Base-by-base conservation (phyloP, 2,888 invertebrate species). In the Volucella inanis region DNA sequence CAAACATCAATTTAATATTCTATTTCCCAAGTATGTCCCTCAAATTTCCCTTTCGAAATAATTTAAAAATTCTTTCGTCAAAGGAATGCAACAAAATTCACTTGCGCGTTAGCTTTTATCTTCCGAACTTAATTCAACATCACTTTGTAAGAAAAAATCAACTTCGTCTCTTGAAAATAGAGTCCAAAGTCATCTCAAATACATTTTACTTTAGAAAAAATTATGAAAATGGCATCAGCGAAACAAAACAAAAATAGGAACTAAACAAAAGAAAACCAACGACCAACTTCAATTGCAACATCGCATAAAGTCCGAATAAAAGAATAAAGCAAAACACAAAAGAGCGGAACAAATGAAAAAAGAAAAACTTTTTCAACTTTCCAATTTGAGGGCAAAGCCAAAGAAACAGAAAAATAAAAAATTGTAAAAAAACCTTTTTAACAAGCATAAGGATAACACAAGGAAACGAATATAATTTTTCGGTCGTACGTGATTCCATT, bases 401-500 rank as follows among this genome's bases (percentile, higher is more conserved):
- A 18, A 49, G 12, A n/a, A 45, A 47, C 43, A 81, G 39, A 14
- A 31, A 49, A 65, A 43, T 50, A 71, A 70, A 49, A 57, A 55
- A 50, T n/a, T n/a, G 47, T 59, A 38, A 76, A 62, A 68, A n/a
- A 68, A 38, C 50, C 14, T 57, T 64, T 84, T 70, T 72, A 81
- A 85, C 85, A 85, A 79, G 78, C 61, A 67, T 72, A 72, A 85
- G 85, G 85, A 85, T 80, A 85, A 85, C 76, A 81, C 85, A 80
- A 81, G 85, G 80, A 85, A 85, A 85, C 71, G 81, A 85, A 85
- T 85, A 85, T 85, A 81, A 85, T 81, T 85, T 85, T 85, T 76
- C 85, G 80, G 85, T 85, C 81, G 85, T 85, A 85, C 85, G 85
- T 85, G 85, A 85, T 85, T 85, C 85, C 81, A 85, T 85, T 85